Evolutionary conservation across 2,888 invertebrate genomes (phyloP), one percentile per base, ranked within the genome.

Genomic region (Cerastis leucographa): DNA sequence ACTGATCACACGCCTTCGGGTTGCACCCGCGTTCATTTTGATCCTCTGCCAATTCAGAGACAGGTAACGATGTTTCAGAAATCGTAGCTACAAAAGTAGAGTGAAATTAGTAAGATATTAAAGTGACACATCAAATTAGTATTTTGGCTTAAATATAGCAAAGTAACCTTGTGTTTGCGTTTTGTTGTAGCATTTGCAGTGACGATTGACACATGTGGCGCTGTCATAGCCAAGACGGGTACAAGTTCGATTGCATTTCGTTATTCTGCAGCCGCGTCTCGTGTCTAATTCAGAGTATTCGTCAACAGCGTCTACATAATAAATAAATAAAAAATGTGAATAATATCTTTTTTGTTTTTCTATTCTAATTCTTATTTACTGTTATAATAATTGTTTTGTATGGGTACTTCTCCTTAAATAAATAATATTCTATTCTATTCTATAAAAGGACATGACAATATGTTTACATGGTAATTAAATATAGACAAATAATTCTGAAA

Each of bases 151-250:
- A 14, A 70, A 22, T 56, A 44, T 8, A 19, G 0, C 6, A 44
- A 61, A 61, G 42, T 62, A 35, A 66, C 71, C 71, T 66, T 19
- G 35, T 25, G n/a, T 35, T n/a, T 71, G 44, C 7, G 11, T 17
- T n/a, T 14, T 71, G 17, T 71, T 61, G 35, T 35, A 44, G 29
- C 78, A 76, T 22, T 78, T 67, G 78, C 76, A 76, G 29, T 35
- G 49, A n/a, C 22, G 51, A 44, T 78, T 35, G 9, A 62, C 44
- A 61, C 76, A 76, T 17, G 17, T 25, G 9, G 35, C 67, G 17
- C 22, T 4, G 25, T 64, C 76, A 54, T 44, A 75, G 22, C 75
- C 64, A 25, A 64, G 51, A 40, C 62, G 76, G 49, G 11, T 64
- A 12, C 75, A 76, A 3, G 3, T 46, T 4, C 46, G 46, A 25